A percentile compares a stretch with the other conserved stretches of the same genome.
phyloP scores from a whole-genome alignment of 1,140 invertebrate genomes.

The Stegodyphus mimosarum region DNA sequence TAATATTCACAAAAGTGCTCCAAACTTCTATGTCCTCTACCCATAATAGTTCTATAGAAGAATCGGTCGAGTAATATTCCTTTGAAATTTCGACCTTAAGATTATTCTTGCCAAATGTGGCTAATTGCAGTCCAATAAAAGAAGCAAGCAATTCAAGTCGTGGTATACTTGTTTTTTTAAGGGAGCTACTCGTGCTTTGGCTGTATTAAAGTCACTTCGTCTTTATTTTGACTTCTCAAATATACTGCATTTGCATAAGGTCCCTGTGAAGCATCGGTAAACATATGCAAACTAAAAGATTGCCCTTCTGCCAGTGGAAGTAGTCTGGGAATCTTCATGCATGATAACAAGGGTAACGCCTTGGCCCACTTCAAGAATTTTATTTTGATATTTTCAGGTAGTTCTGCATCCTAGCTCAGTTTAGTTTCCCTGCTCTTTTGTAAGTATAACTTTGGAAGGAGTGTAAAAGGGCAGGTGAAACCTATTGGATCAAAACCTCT shows the following conservation, averaged over 20 bases:
- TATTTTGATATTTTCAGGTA: too few species aligned
- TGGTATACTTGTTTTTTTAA: conserved; percentile 17
- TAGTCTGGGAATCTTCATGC: too few species aligned
- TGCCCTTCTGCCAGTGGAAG: too few species aligned
- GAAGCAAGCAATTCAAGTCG: conserved; percentile 23
- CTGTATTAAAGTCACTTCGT: background rate
- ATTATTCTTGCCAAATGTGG: background rate
- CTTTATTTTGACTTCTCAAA: conserved; percentile 1
- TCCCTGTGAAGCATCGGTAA: background rate
- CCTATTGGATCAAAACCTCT: too few species aligned
- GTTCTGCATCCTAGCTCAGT: too few species aligned
- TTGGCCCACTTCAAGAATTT: too few species aligned
- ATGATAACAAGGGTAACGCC: too few species aligned
- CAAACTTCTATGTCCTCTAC: background rate
- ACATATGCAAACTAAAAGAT: background rate
- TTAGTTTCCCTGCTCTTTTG: too few species aligned
- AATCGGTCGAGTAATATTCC: background rate
- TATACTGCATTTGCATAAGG: background rate
- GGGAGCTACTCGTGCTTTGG: conserved; percentile 35
- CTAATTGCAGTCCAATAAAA: conserved; percentile 2
- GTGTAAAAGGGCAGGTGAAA: too few species aligned
- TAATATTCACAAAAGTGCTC: background rate
- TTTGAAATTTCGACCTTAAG: background rate
- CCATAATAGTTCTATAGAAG: background rate
- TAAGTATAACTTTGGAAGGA: too few species aligned